Evolutionary conservation across 2,113 vertebrate genomes (phyloP), one percentile per base, ranked within the genome.

Genomic region (Vireo altiloquus): DNA sequence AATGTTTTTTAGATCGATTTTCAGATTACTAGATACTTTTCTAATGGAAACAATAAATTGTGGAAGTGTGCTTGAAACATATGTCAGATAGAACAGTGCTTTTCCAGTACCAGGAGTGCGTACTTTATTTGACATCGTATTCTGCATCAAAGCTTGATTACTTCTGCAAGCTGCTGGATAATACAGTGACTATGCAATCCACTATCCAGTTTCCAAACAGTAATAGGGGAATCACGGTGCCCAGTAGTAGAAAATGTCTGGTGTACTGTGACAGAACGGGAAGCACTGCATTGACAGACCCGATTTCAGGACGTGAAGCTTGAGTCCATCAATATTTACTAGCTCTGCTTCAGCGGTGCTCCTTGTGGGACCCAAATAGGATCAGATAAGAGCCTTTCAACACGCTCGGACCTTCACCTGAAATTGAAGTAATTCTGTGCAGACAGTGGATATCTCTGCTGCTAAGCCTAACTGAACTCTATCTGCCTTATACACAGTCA

Each of bases 1-100:
- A 94, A 92, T 69, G 44, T 17, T 15, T 78, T 94, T 91, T 54
- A 91, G 72, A 87, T 89, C 53, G 37, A 33, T 92, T 83, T 93
- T 81, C 76, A 89, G 89, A 92, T 90, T 77, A 63, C 49, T 70
- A 44, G 63, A 25, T 71, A 49, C 68, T 74, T 91, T 87, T 89
- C 54, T 92, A 90, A 90, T 82, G 56, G 56, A 92, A 86, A 70
- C 37, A 90, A 72, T 64, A 84, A 78, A 89, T 72, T 13, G 50
- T 72, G 30, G 49, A 65, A 46, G 28, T 8, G 47, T 37, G 59
- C 52, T 90, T 52, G 56, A 74, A 80, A 86, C 1, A 0, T 14
- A 59, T 1, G 2, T 69, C n/a, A 37, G 63, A 76, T 31, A 6
- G 5, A 85, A 52, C 25, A 22, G 81, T 19, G 30, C 39, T 81